Base-by-base conservation (phyloP, 2,888 invertebrate genomes). In the Melieria omissa region DNA sequence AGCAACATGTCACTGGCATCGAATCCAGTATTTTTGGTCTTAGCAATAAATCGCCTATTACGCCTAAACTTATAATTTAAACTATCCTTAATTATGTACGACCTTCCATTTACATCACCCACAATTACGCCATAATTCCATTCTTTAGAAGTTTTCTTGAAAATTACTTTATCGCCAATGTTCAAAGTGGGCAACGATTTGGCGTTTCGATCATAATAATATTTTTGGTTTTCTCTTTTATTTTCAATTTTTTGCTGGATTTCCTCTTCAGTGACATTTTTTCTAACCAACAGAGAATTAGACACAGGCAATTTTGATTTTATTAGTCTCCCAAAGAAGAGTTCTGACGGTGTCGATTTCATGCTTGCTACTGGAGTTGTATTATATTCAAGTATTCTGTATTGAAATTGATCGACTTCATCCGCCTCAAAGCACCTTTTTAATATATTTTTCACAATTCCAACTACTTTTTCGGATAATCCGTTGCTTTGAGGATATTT, bases 371-470 rank as follows among this genome's bases (percentile, higher is more conserved):
- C 16, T 16, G 16, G 16, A 16, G 16, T 16, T 8, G 74, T 74
- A 52, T 78, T 78, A 42, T 76, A 75, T 72, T 78, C 76, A 29
- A 78, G 52, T 29, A 78, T 62, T 12, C 74, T 42, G 61, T 78
- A 77, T 49, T 76, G 75, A 71, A 46, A 77, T 44, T 63, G 7
- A 5, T 58, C 54, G 3, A 61, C 10, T 3, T 75, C 73, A 57
- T 46, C 10, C 6, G 67, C 46, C 47, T 75, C 75, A 63, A n/a
- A 75, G 47, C 74, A 77, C 4, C 75, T 63, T 16, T 75, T 79
- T 42, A 81, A 57, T 16, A 16, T 16, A 14, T 54, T 12, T 73
- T 16, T 16, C 16, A 2, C 16, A 16, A 16, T 16, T 16, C 16
- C 16, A 16, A 1, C 16, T 16, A 2, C 16, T 16, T 16, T 16